Evolutionary conservation across 2,888 invertebrate genomes (phyloP), one percentile per base, ranked within the genome.

Genomic region (Gandaritis pyraliata): DNA sequence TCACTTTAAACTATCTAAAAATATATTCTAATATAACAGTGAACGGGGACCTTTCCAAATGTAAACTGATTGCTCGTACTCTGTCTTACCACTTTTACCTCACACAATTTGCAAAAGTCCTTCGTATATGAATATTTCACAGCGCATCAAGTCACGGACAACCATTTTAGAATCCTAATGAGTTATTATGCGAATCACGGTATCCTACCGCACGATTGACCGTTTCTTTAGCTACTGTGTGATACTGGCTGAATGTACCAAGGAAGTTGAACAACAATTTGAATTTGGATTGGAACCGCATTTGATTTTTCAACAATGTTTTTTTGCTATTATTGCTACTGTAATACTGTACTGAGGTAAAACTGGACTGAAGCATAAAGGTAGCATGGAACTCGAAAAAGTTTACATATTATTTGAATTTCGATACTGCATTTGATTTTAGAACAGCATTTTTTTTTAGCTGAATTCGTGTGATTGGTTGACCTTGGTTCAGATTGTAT

Each of bases 81-180:
- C n/a, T n/a, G n/a, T 23, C 6, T 23, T 23, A 23, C n/a, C n/a
- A n/a, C n/a, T n/a, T 23, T 23, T 1, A 23, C 23, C 23, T n/a
- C 39, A 39, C n/a, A 30, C 30, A 43, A 53, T 45, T 33, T 33
- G n/a, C 39, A 36, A 59, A 54, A 55, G 50, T 55, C 50, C 49
- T 55, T 55, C 55, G 50, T 41, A 63, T 64, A 64, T 56, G 52
- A 38, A 54, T 61, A 61, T 61, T 59, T 72, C 65, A 66, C 64
- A 67, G 64, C 70, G 67, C 59, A 61, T 64, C 52, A 61, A 66
- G 75, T 72, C 80, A 68, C 56, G 68, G 52, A 48, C 41, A 4
- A 48, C 88, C 87, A 86, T 87, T 73, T 87, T 89, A 74, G 74
- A 85, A 82, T 87, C 78, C 74, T 71, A 82, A 87, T 87, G 86